Evolutionary conservation across 1,140 invertebrate species (phyloP).

Genomic region (Nephila pilipes): DNA sequence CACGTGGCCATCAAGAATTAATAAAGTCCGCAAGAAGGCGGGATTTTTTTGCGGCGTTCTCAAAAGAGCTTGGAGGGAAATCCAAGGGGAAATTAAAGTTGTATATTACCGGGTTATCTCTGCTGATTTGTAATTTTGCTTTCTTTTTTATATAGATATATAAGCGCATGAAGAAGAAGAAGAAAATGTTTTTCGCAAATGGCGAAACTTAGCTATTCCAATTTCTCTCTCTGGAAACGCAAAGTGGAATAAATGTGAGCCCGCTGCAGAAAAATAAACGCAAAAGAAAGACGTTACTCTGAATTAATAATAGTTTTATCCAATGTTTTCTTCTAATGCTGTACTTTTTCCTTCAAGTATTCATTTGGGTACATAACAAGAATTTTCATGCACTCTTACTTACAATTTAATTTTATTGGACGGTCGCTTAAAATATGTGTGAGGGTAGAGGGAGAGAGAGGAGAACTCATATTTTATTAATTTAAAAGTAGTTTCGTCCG

Average conservation of each 20-base stretch:
- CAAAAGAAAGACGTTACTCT: conserved; percentile 34
- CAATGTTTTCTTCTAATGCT: background rate
- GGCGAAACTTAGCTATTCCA: conserved; percentile 73
- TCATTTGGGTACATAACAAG: background rate
- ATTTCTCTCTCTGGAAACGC: conserved; percentile 63
- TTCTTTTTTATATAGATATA: conserved; percentile 69
- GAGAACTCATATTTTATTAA: too few relatives aligned
- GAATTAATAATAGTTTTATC: conserved; percentile 45
- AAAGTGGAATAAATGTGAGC: conserved; percentile 72
- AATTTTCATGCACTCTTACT: background rate
- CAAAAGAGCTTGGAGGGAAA: conserved; percentile 66
- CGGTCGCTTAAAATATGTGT: too few relatives aligned
- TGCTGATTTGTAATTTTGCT: conserved; percentile 76
- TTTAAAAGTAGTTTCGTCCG: too few relatives aligned
- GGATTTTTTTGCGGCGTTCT: conserved; percentile 54
- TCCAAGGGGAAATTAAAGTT: conserved; percentile 75
- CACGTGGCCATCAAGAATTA: conserved; percentile 76
- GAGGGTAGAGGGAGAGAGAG: too few relatives aligned
- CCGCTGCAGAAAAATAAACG: conserved; percentile 4
- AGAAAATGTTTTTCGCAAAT: conserved; percentile 50
- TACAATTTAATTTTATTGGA: background rate
- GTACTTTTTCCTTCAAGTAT: background rate
- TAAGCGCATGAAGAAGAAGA: background rate
- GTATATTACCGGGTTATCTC: conserved; percentile 76
- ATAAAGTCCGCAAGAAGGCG: conserved; percentile 41